Base-by-base conservation (phyloP, 2,888 invertebrate genomes). In the Ferdinandea cuprea region DNA sequence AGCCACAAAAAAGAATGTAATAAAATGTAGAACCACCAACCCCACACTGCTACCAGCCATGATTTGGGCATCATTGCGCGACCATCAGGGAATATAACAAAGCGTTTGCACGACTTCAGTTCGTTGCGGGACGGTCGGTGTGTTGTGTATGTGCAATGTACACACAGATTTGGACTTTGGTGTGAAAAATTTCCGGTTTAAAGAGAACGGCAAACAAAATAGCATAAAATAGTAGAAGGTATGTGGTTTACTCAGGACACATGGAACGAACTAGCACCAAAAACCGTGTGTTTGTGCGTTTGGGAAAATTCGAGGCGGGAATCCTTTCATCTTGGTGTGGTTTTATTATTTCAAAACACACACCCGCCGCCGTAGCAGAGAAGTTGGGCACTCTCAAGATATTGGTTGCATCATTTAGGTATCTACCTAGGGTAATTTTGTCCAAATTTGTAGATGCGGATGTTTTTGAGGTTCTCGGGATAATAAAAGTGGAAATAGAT, bases 141-240 rank as follows among this genome's bases (percentile, higher is more conserved):
- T n/a, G n/a, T 50, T 52, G 59, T 72, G 42, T 61, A 52, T 32
- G 28, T n/a, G n/a, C n/a, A n/a, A 9, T 19, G n/a, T 13, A 37
- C 25, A 35, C 25, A 40, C n/a, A 58, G 56, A 50, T 72, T 25
- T 66, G 66, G 74, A 66, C 40, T 72, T 25, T 66, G 66, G 74
- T 74, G 74, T 74, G 74, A 74, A 66, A 74, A 58, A 58, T 74
- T n/a, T 48, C 50, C 74, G 58, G 40, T 50, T 66, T 74, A 58
- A 74, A 44, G 30, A 58, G 65, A 58, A 66, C 46, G 7, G 50
- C 48, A 74, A 66, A 66, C 58, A 66, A 30, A 73, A 54, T 52
- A 42, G 21, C 50, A 28, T 13, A 30, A 25, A 42, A 42, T 42
- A 15, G 19, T 63, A n/a, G 11, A 35, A 13, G 13, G 32, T 37